Evolutionary conservation across 2,113 vertebrate species (phyloP).

Genomic region (Neolamprologus toae): DNA sequence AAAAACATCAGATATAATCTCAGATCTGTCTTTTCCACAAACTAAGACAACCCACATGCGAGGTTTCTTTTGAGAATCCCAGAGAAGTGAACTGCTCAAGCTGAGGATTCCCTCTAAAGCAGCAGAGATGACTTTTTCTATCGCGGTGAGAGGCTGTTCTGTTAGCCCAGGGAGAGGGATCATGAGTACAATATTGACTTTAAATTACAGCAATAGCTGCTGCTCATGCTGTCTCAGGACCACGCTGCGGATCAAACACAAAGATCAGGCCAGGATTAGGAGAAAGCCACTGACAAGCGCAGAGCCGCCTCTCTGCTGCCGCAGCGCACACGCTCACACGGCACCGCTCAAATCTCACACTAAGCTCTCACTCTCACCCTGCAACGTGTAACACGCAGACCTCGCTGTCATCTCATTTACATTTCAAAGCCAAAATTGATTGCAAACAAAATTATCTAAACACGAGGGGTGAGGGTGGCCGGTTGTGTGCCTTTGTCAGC

Average conservation of each 20-base stretch:
- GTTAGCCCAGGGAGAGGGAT: conserved; percentile 68
- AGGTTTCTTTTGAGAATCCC: neutral
- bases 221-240: conserved; percentile 72
- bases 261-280: conserved; percentile 77
- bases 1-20: conserved; percentile 5
- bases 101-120: conserved; percentile 56
- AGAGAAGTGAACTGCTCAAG: conserved; percentile 16
- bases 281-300: conserved; percentile 73
- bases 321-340: conserved; percentile 19
- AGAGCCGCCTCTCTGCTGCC: conserved; percentile 37
- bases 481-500: neutral
- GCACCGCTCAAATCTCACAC: conserved; percentile 44
- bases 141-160: conserved; percentile 30
- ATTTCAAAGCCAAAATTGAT: conserved; percentile 64
- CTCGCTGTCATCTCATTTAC: conserved; percentile 48
- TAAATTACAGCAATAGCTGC: conserved; percentile 74
- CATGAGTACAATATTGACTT: conserved; percentile 75
- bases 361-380: conserved; percentile 54
- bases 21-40: neutral
- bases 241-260: conserved; percentile 72
- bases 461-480: neutral
- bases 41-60: neutral
- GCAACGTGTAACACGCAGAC: conserved; percentile 39
- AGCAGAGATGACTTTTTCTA: conserved; percentile 45
- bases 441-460: conserved; percentile 28